These are phyloP conservation scores for Phrynosoma platyrhinos DNA, from an alignment of 2,113 vertebrate genomes.

Conservation along the genomic window DNA sequence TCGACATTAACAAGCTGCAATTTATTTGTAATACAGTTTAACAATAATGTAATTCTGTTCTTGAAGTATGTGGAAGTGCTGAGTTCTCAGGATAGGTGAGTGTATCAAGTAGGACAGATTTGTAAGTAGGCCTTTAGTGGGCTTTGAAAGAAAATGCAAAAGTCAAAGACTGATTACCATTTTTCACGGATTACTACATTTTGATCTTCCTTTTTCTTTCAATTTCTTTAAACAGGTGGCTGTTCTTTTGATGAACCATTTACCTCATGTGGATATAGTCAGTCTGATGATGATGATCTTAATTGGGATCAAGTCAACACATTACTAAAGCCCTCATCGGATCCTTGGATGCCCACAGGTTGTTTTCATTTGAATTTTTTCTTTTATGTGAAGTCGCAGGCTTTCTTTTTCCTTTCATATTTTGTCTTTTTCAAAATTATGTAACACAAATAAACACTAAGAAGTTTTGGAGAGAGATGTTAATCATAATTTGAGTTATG, in stretches of 20 bases:
- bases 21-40: slow-evolving; percentile 5
- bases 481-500: not conserved
- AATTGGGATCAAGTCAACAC: slow-evolving; percentile 94
- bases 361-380: slow-evolving; percentile 59
- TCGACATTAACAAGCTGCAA: not conserved
- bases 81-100: not conserved
- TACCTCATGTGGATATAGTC: slow-evolving; percentile 90
- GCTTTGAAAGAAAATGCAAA: not conserved
- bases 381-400: not conserved
- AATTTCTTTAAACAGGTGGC: slow-evolving; percentile 83
- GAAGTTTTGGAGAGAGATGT: not conserved
- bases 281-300: slow-evolving; percentile 91
- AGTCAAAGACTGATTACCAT: not conserved
- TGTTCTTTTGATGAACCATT: slow-evolving; percentile 93
- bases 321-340: slow-evolving; percentile 81
- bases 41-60: not conserved
- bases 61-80: not conserved
- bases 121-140: not conserved
- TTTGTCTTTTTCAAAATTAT: not conserved
- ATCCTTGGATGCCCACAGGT: slow-evolving; percentile 95
- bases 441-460: not conserved
- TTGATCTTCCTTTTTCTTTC: slow-evolving; percentile 53
- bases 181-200: not conserved
- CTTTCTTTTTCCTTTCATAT: slow-evolving; percentile 19
- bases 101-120: not conserved